These are phyloP conservation scores for Babyrousa celebensis DNA, from an alignment of 2,797 vertebrate species.

Conservation along the genomic window DNA sequence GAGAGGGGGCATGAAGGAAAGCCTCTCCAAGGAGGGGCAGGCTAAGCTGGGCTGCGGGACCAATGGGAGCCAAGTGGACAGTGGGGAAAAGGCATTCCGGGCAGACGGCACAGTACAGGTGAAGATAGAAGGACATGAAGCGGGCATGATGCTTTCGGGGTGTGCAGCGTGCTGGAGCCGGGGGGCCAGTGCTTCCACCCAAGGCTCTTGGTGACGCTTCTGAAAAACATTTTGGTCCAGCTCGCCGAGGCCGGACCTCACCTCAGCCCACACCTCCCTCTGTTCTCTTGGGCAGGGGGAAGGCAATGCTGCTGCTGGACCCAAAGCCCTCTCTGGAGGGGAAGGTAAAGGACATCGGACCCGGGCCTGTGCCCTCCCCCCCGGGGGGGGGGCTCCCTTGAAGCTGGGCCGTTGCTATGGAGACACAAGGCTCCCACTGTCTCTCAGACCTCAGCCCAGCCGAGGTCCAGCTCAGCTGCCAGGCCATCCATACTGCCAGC, in stretches of 20 bases:
- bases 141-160: neutral
- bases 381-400: fast-evolving
- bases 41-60: neutral
- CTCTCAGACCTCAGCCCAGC: neutral
- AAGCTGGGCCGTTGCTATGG: neutral
- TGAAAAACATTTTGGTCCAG: neutral
- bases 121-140: fast-evolving
- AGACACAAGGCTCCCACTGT: neutral
- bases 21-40: neutral
- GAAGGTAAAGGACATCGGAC: conserved; percentile 66
- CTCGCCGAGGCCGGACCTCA: neutral
- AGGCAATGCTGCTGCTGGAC: neutral
- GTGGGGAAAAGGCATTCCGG: neutral
- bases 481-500: neutral
- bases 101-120: neutral
- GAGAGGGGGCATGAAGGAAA: neutral
- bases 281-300: conserved; percentile 77
- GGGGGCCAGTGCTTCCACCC: neutral
- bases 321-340: neutral
- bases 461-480: neutral
- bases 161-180: fast-evolving
- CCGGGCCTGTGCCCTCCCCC: fast-evolving
- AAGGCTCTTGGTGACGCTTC: neutral
- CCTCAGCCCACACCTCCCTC: neutral
- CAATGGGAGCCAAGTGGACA: neutral